Conservation (phyloP, 2,888 invertebrate genomes). For the Nomada goodeniana region DNA sequence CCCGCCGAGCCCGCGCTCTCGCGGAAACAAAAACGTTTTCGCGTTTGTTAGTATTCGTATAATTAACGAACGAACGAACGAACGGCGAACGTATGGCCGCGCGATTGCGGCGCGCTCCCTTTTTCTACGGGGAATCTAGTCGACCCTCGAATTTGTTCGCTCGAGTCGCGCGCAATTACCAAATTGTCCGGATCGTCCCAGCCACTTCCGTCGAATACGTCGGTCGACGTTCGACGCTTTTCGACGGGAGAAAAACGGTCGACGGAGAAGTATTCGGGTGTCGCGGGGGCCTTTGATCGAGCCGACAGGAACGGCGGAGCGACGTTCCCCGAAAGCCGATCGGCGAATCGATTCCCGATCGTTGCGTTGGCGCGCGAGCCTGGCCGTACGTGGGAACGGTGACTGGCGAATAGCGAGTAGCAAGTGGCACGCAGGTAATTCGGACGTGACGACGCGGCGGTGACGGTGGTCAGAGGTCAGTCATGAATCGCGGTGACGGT, state of each 20-base stretch:
- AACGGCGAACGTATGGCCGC: too few relatives aligned
- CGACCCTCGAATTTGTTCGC: too few relatives aligned
- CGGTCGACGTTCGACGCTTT: neutral
- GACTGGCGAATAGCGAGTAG: conserved; percentile 29
- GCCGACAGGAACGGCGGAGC: neutral
- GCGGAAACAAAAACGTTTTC: too few relatives aligned
- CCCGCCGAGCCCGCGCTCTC: too few relatives aligned
- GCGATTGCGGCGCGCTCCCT: too few relatives aligned
- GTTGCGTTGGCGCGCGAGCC: conserved; percentile 37
- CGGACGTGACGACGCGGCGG: conserved; percentile 66
- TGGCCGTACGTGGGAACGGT: neutral
- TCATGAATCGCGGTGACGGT: conserved; percentile 59
- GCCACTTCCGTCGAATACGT: too few relatives aligned
- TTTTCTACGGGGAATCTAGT: too few relatives aligned
- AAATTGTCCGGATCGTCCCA: neutral
- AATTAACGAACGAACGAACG: too few relatives aligned
- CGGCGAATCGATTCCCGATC: conserved; percentile 62
- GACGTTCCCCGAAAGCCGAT: conserved; percentile 50
- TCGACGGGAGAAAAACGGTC: neutral
- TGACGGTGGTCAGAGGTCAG: conserved; percentile 48
- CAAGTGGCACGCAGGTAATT: conserved; percentile 67
- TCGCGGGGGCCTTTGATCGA: neutral
- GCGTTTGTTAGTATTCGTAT: too few relatives aligned
- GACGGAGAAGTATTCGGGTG: neutral
- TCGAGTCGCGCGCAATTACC: too few relatives aligned